Conservation (phyloP, 1,140 invertebrate species). For the Nebria ingens region DNA sequence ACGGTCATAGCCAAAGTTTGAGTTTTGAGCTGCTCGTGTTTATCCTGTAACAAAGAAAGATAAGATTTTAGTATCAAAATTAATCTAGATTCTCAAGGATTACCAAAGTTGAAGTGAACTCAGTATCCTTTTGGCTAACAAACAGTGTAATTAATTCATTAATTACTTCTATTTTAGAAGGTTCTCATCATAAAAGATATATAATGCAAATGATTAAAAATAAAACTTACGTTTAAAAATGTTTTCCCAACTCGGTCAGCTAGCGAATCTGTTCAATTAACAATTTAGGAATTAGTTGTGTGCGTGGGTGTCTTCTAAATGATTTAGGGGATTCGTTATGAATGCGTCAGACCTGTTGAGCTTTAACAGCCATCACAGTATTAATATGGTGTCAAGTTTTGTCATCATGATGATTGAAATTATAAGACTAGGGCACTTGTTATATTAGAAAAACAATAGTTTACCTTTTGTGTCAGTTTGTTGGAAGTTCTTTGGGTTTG, state of each 20-base stretch:
- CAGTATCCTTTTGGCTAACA: constrained; percentile 6
- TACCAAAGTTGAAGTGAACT: too few species aligned
- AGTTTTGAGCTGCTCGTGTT: too few species aligned
- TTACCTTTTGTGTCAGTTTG: too few species aligned
- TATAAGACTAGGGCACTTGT: background rate
- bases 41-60: too few species aligned
- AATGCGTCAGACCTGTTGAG: constrained; percentile 23
- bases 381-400: constrained; percentile 13
- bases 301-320: background rate
- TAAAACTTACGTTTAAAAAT: background rate
- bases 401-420: constrained; percentile 4
- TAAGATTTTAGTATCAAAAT: too few species aligned
- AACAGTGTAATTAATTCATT: background rate
- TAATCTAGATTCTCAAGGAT: too few species aligned
- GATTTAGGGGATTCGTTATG: background rate
- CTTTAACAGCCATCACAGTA: constrained; percentile 18
- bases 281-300: background rate
- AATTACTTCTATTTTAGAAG: background rate
- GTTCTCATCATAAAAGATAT: background rate
- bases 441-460: background rate
- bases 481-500: too few species aligned
- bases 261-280: background rate
- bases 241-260: background rate
- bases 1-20: too few species aligned
- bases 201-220: background rate